A percentile compares a stretch with the other conserved stretches of the same genome.
Conservation (phyloP, 2,888 invertebrate genomes). For the Azorinus chamasolen region DNA sequence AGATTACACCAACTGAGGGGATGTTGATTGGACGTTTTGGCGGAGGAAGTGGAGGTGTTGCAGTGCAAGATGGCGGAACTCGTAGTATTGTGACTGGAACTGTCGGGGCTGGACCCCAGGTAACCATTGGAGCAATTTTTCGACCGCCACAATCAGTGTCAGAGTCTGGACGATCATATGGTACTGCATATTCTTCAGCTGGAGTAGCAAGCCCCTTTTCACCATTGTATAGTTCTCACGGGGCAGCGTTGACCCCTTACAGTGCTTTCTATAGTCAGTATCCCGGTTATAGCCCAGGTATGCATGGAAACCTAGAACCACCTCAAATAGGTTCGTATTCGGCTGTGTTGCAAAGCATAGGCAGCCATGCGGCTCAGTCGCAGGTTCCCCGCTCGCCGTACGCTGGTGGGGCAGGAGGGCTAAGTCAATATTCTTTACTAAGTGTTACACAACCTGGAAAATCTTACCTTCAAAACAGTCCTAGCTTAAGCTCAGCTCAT, state of each 20-base stretch:
- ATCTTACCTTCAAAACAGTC: constrained; percentile 66
- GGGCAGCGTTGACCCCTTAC: constrained; percentile 72
- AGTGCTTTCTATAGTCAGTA: constrained; percentile 74
- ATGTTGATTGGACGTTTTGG: constrained; percentile 66
- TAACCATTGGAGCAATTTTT: constrained; percentile 65
- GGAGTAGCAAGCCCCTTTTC: constrained; percentile 57
- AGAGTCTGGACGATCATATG: constrained; percentile 66
- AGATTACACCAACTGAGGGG: constrained; percentile 56
- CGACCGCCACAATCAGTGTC: constrained; percentile 74
- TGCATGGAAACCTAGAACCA: constrained; percentile 52
- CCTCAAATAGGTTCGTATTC: constrained; percentile 80
- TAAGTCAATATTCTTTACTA: constrained; percentile 67
- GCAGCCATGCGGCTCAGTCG: constrained; percentile 79
- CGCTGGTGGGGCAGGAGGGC: constrained; percentile 33
- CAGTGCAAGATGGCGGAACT: constrained; percentile 48
- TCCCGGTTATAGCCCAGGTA: constrained; percentile 56
- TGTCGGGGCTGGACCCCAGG: constrained; percentile 68
- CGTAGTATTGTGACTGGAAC: constrained; percentile 61
- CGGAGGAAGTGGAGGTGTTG: constrained; percentile 53
- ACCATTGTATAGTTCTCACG: constrained; percentile 55
- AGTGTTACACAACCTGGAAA: constrained; percentile 54
- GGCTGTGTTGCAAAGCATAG: constrained; percentile 83
- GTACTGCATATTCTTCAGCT: constrained; percentile 33
- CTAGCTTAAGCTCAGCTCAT: constrained; percentile 37
- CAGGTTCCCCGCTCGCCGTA: constrained; percentile 74